A percentile compares a stretch with the other conserved stretches of the same genome.
Evolutionary conservation across 2,797 vertebrate species (phyloP).

Genomic region (Botia almorhae): DNA sequence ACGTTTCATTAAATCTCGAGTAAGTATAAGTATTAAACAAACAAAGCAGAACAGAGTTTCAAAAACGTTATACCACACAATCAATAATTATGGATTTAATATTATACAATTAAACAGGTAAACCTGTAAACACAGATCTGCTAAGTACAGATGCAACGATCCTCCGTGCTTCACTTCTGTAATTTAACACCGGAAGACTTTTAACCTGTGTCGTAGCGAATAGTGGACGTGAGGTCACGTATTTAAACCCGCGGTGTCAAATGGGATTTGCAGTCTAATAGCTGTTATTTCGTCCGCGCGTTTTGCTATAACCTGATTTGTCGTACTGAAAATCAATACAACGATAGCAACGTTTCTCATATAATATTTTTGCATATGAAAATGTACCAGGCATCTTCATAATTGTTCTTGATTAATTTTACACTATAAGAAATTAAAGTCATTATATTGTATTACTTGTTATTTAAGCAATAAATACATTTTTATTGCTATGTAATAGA

Average conservation of each 20-base stretch:
- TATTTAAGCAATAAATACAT: too few species aligned
- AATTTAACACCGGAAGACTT: conserved; percentile 33
- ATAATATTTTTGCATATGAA: neutral
- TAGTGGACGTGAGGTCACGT: conserved; percentile 38
- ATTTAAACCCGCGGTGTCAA: neutral
- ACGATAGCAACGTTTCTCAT: neutral
- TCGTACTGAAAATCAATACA: neutral
- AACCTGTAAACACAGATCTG: neutral
- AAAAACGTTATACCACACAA: too few species aligned
- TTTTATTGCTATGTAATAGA: too few species aligned
- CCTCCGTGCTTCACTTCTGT: neutral
- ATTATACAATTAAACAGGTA: too few species aligned
- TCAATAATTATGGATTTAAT: too few species aligned
- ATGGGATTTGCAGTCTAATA: conserved; percentile 45
- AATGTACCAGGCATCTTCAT: neutral
- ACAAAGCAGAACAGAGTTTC: too few species aligned
- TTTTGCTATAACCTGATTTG: neutral
- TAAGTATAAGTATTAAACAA: too few species aligned
- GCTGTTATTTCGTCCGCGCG: neutral
- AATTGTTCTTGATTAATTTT: too few species aligned
- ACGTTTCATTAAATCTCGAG: too few species aligned
- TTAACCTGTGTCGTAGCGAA: neutral
- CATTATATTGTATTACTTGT: too few species aligned
- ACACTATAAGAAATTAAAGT: too few species aligned
- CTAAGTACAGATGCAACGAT: neutral